Evolutionary conservation across 37 sponge, comb jelly and placozoan genomes (phyloP).

Genomic region (Petrosia ficiformis): DNA sequence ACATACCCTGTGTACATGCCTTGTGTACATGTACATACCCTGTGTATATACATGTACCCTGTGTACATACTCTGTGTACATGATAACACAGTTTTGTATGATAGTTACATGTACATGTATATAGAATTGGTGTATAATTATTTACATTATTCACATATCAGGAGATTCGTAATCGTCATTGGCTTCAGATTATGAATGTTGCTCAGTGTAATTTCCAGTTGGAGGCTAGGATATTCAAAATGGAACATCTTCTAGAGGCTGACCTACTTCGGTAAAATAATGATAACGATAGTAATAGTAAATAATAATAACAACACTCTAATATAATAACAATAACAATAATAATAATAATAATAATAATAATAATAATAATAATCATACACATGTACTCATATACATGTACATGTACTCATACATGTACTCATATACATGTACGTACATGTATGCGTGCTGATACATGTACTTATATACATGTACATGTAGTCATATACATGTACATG

Average conservation of each 20-base stretch:
- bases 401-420: no score
- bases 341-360: no score
- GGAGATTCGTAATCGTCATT: slow-evolving; percentile 85
- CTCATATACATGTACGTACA: no score
- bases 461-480: no score
- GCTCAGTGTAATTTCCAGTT: slow-evolving; percentile 79
- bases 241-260: slow-evolving; percentile 77
- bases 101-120: background rate
- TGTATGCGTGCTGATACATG: no score
- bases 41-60: background rate
- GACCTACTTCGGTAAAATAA: slow-evolving; percentile 60
- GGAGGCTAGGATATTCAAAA: slow-evolving; percentile 82
- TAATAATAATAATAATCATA: no score
- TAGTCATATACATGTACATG: no score
- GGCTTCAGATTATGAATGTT: slow-evolving; percentile 89
- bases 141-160: background rate
- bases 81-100: background rate
- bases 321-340: no score
- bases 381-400: no score
- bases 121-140: background rate
- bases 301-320: no score
- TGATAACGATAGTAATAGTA: no score
- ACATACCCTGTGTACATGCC: no score
- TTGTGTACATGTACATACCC: background rate
- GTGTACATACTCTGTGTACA: background rate